Base-by-base conservation (phyloP, 2,797 vertebrate species). In the Falco concolor region DNA sequence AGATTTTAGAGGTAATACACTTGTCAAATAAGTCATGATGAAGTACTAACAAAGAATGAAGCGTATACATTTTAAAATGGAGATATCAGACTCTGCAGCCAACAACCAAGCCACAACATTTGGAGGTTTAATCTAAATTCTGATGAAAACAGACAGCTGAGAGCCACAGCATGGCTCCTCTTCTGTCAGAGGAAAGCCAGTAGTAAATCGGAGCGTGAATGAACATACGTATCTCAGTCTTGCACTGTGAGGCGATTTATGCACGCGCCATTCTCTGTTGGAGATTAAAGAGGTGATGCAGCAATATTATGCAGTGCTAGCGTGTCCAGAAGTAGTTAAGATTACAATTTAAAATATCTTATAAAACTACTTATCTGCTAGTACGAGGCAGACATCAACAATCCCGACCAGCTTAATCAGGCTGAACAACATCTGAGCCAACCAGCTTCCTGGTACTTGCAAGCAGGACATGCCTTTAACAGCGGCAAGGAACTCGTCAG, bases 351-450 rank as follows among this genome's bases (percentile, higher is more conserved):
- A 65, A 93, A 93, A 6, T 25, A 86, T 20, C 42, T 94, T 72
- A 42, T 38, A 81, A 85, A 93, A 84, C 61, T 5, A 88, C 54
- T 97, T 93, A 84, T 96, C 91, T 95, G 84, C 95, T 84, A 30
- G 38, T 14, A 65, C 1, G 44, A 93, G 87, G 82, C 73, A 94
- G 94, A 92, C 68, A 85, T 14, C 93, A 69, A 44, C 87, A 85
- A n/a, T 86, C 76, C 79, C 50, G 38, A 52, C 17, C 95, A 84
- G 84, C 65, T 73, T 15, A 67, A 25, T 5, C 60, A 79, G 86
- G 86, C 81, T 80, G 90, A 64, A n/a, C 88, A 83, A n/a, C 85
- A 89, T 52, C 20, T 80, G 93, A 93, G 90, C 50, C 93, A 72
- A 34, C 49, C 94, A 81, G 69, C 63, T n/a, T 53, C 56, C 45